phyloP scores from a whole-genome alignment of 2,888 invertebrate species.

The Copidosoma aretas region DNA sequence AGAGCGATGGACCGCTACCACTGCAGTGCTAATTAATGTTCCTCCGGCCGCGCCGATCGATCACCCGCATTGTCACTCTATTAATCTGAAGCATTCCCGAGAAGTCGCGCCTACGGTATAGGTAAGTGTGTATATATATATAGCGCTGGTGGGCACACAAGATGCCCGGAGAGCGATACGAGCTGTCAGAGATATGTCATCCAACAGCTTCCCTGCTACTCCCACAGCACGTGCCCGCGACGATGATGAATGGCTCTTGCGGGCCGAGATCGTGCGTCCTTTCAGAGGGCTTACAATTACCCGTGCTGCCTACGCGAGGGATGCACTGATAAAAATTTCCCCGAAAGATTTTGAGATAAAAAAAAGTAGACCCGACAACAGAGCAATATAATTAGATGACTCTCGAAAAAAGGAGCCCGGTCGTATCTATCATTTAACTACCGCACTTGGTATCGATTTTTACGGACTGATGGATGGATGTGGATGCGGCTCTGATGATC shows the following conservation, averaged over 20 bases:
- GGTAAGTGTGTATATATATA: too few relatives aligned
- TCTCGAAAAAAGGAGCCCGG: constrained; percentile 20
- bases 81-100: constrained; percentile 26
- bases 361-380: constrained; percentile 1
- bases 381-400: constrained; percentile 27
- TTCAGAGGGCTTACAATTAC: constrained; percentile 14
- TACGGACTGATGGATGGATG: constrained; percentile 33
- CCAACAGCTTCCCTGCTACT: constrained; percentile 35
- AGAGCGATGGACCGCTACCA: constrained; percentile 18
- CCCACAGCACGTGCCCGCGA: neutral
- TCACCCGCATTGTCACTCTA: constrained; percentile 35
- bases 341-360: constrained; percentile 9
- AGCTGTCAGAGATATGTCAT: constrained; percentile 39
- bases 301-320: too few relatives aligned
- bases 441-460: constrained; percentile 22
- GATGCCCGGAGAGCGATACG: constrained; percentile 34
- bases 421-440: constrained; percentile 28
- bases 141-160: constrained; percentile 7
- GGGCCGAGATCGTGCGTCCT: constrained; percentile 25
- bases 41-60: constrained; percentile 17
- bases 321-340: constrained; percentile 11
- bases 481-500: constrained; percentile 3
- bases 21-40: constrained; percentile 34
- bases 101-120: neutral
- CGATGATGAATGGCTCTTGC: constrained; percentile 35